Conservation (phyloP, 2,888 invertebrate species). For the Epistrophella euchroma region DNA sequence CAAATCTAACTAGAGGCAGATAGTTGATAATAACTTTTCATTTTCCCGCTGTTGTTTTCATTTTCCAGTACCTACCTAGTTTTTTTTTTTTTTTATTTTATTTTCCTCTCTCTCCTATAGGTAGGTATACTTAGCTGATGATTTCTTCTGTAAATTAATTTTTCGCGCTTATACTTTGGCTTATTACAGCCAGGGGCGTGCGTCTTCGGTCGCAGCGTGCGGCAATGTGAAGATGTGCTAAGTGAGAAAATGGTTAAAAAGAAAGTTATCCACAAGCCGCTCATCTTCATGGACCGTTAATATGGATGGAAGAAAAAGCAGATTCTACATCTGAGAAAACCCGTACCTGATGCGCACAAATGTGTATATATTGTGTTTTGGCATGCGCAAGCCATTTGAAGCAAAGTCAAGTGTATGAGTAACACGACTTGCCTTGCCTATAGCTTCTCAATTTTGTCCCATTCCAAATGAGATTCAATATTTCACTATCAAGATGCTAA, state of each 20-base stretch:
- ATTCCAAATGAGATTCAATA: conserved; percentile 69
- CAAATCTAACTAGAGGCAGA: conserved; percentile 49
- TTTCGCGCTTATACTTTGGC: conserved; percentile 40
- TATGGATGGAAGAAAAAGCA: conserved; percentile 41
- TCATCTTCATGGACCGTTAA: conserved; percentile 29
- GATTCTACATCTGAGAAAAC: conserved; percentile 36
- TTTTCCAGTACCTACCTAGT: conserved; percentile 17
- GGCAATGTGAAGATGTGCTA: conserved; percentile 7
- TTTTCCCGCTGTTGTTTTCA: conserved; percentile 67
- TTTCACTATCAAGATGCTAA: conserved; percentile 72
- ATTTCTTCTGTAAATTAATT: conserved; percentile 38
- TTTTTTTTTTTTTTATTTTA: conserved; percentile 11
- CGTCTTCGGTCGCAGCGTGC: not conserved
- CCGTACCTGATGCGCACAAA: conserved; percentile 11
- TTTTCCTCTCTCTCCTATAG: too few species aligned
- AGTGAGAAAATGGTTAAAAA: conserved; percentile 53
- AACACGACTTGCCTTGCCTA: not conserved
- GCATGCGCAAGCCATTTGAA: conserved; percentile 21
- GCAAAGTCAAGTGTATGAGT: conserved; percentile 60
- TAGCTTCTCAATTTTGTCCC: conserved; percentile 35
- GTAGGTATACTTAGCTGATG: too few species aligned
- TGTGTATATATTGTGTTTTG: conserved; percentile 39
- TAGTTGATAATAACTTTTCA: conserved; percentile 64
- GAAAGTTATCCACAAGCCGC: conserved; percentile 55
- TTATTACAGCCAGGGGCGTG: not conserved